phyloP scores from a whole-genome alignment of 2,888 invertebrate species.

The Apodemia mormo region DNA sequence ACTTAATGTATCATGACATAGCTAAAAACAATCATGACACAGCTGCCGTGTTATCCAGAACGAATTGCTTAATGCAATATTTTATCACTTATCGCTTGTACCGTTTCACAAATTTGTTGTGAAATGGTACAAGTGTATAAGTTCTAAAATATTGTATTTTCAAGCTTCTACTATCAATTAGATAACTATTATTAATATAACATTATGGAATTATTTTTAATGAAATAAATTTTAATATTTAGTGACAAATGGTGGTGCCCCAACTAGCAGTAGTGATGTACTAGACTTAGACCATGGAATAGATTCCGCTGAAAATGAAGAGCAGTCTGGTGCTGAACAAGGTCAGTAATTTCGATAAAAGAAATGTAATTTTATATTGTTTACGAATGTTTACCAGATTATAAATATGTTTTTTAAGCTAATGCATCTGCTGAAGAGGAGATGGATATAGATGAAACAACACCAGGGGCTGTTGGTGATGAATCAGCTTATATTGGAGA shows the following conservation, averaged over 20 bases:
- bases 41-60: no score
- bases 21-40: no score
- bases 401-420: constrained; percentile 37
- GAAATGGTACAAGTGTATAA: no score
- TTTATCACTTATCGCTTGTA: no score
- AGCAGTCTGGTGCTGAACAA: constrained; percentile 53
- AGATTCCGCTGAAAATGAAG: constrained; percentile 52
- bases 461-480: constrained; percentile 61
- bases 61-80: no score
- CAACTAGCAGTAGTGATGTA: constrained; percentile 72
- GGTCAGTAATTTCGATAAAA: constrained; percentile 41
- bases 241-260: constrained; percentile 64
- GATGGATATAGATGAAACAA: constrained; percentile 74
- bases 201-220: no score
- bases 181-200: no score
- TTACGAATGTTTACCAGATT: no score
- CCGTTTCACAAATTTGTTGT: no score
- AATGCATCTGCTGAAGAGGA: constrained; percentile 68
- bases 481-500: constrained; percentile 75
- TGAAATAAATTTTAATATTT: constrained; percentile 38
- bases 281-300: constrained; percentile 58
- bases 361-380: neutral
- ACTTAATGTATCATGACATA: no score
- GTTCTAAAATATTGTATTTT: no score
- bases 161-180: no score